These are phyloP conservation scores for Nannospalax galili DNA, from an alignment of 2,113 vertebrate species.

Conservation along the genomic window DNA sequence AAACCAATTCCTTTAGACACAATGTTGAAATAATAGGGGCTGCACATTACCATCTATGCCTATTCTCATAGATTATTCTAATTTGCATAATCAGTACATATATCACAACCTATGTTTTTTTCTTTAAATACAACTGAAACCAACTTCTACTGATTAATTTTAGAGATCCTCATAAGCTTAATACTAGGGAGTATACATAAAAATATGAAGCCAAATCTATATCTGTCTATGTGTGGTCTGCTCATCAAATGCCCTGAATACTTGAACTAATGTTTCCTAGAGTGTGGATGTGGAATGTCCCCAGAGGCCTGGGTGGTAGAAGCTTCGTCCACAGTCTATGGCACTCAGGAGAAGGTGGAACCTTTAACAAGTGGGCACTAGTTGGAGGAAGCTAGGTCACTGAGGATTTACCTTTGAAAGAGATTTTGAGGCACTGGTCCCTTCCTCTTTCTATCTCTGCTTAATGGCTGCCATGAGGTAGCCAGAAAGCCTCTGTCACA, in stretches of 20 bases:
- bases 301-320: neutral
- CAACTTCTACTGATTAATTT: neutral
- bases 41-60: neutral
- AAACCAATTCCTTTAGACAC: conserved; percentile 27
- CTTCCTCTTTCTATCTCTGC: neutral
- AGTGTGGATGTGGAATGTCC: neutral
- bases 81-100: neutral
- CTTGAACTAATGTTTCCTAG: neutral
- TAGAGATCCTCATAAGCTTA: neutral
- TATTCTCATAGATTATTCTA: neutral
- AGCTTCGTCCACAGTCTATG: neutral
- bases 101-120: neutral
- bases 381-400: neutral
- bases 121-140: neutral
- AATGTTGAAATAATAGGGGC: neutral
- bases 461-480: neutral
- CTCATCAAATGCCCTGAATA: neutral
- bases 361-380: neutral
- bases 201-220: neutral
- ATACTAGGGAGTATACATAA: neutral
- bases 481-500: neutral
- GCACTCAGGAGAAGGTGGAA: neutral
- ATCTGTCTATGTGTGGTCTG: neutral
- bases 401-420: neutral
- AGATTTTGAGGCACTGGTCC: neutral